Evolutionary conservation across 2,113 vertebrate genomes (phyloP).

Genomic region (Nibea albiflora): DNA sequence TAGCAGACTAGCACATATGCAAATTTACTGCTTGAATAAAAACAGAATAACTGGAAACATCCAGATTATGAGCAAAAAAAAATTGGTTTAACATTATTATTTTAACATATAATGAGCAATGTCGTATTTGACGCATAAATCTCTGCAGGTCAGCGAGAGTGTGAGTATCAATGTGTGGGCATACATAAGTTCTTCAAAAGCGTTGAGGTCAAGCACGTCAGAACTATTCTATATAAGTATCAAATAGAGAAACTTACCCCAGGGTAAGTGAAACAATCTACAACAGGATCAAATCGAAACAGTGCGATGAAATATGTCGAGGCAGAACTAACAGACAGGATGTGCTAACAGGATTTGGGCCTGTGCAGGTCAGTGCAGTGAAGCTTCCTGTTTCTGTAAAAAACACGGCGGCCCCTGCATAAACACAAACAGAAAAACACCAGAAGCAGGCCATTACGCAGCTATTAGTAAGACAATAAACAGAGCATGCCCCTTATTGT

Average conservation of each 20-base stretch:
- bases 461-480: constrained; percentile 13
- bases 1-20: constrained; percentile 16
- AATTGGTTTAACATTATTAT: background rate
- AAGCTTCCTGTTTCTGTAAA: constrained; percentile 17
- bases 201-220: constrained; percentile 26
- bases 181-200: constrained; percentile 13
- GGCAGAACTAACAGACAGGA: constrained; percentile 22
- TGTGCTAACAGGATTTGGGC: constrained; percentile 17
- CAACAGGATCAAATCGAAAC: constrained; percentile 26
- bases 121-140: constrained; percentile 15
- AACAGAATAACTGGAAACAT: constrained; percentile 12
- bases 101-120: background rate
- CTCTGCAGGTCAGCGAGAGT: constrained; percentile 17
- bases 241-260: constrained; percentile 6
- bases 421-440: constrained; percentile 8
- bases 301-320: constrained; percentile 13
- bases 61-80: background rate
- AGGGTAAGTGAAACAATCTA: background rate
- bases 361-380: background rate
- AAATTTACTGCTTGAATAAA: constrained; percentile 23
- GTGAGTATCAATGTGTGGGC: constrained; percentile 3
- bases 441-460: constrained; percentile 10
- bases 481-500: constrained; percentile 4
- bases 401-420: background rate
- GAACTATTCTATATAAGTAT: constrained; percentile 9